A percentile compares a stretch with the other conserved stretches of the same genome.
These are phyloP conservation scores for Geopemphigus sp. DNA, from an alignment of 1,140 invertebrate genomes.

Conservation along the genomic window DNA sequence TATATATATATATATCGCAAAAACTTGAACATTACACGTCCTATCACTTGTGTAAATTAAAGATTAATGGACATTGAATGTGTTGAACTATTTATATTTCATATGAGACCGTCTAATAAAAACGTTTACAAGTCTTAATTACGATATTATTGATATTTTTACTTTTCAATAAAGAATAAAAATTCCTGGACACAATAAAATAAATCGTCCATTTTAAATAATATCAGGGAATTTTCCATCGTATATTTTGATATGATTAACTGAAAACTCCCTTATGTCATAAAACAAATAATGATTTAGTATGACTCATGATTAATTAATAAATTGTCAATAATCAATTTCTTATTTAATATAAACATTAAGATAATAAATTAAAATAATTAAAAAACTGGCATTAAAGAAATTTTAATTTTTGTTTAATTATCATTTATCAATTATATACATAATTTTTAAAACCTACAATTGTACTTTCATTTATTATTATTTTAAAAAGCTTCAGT, in stretches of 20 bases:
- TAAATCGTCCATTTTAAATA: background rate
- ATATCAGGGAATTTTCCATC: background rate
- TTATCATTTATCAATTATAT: too few species aligned
- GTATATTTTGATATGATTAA: background rate
- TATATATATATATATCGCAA: too few species aligned
- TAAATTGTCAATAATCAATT: conserved; percentile 15
- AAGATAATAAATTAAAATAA: background rate
- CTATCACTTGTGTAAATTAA: background rate
- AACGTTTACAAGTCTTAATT: background rate
- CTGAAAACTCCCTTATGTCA: too few species aligned
- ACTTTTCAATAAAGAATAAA: background rate
- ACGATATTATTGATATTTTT: background rate
- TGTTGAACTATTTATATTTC: background rate
- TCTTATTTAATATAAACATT: background rate
- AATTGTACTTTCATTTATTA: too few species aligned
- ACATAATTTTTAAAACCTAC: too few species aligned
- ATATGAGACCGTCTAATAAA: background rate
- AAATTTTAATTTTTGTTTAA: too few species aligned
- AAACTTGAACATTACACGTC: too few species aligned
- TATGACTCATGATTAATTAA: conserved; percentile 30
- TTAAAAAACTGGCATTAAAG: too few species aligned
- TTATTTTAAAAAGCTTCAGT: too few species aligned
- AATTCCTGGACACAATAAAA: background rate
- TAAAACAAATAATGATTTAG: too few species aligned
- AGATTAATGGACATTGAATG: background rate